Evolutionary conservation across 1,140 invertebrate genomes (phyloP), one percentile per base, ranked within the genome.

Genomic region (Euura saliciscinereae): DNA sequence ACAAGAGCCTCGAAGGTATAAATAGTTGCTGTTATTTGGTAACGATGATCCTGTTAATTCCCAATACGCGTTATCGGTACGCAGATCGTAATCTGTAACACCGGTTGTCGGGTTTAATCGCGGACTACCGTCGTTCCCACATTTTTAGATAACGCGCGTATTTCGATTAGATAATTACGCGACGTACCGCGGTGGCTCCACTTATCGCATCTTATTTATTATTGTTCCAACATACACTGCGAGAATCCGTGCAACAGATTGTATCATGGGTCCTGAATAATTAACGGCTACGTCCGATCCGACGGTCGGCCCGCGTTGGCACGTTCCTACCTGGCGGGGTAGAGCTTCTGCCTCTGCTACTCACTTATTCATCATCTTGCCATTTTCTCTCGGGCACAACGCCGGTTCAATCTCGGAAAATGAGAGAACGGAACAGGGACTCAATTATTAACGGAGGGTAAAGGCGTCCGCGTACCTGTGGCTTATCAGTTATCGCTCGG

Each of bases 1-100:
- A 96, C 86, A 95, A 96, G 85, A 93, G 93, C 74, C 89, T 96
- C 7, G 94, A 96, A 95, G 95, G 95, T 96, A 89, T 87, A 88
- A 80, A 67, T 28, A 28, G 28, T 28, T 28, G 28, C 28, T 1
- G 28, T 28, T 28, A 28, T 28, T 28, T 28, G 0, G 28, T 28
- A 28, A 28, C 28, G 28, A 28, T 28, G 28, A 28, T 28, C 28
- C 28, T 28, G 28, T 28, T 28, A 28, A 28, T 28, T 28, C 28
- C 28, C 28, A 28, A 28, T 28, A 28, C 28, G 28, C 28, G 28
- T 28, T 28, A 28, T 28, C 28, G 28, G 28, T 28, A 28, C 28
- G 28, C 28, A 1, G 28, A 28, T 28, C 28, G 28, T 28, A 28
- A 28, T 28, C 28, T 28, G 28, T 28, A 28, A 28, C 28, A 28